These are phyloP conservation scores for Crambe crambe DNA, from an alignment of 37 sponge, comb jelly and placozoan species.

Conservation along the genomic window DNA sequence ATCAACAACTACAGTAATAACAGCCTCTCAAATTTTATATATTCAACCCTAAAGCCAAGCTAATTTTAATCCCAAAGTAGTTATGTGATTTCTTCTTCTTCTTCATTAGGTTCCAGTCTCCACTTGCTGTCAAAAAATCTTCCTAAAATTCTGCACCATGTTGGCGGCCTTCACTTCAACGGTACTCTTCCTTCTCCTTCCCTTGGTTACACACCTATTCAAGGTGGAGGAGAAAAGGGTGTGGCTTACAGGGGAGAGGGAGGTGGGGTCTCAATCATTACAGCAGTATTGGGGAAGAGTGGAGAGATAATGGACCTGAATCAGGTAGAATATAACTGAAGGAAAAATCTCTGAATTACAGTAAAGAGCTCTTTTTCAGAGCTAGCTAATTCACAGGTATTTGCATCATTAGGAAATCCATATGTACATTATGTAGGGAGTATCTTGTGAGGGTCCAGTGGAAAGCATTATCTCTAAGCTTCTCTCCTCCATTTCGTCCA, in stretches of 20 bases:
- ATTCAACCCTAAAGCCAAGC: too few relatives aligned
- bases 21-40: too few relatives aligned
- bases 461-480: slow-evolving; percentile 32
- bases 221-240: not conserved
- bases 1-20: too few relatives aligned
- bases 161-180: slow-evolving; percentile 32
- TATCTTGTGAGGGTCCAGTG: slow-evolving; percentile 53
- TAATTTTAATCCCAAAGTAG: too few relatives aligned
- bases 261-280: slow-evolving; percentile 12
- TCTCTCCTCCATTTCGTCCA: slow-evolving; percentile 13
- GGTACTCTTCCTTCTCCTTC: slow-evolving; percentile 9
- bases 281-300: slow-evolving; percentile 29
- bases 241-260: not conserved
- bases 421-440: too few relatives aligned
- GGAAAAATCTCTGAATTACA: not conserved
- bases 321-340: slow-evolving; percentile 30
- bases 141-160: slow-evolving; percentile 42
- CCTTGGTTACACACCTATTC: not conserved
- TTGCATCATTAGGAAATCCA: too few relatives aligned
- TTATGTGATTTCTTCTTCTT: too few relatives aligned
- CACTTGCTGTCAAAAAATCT: slow-evolving; percentile 30
- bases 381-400: too few relatives aligned
- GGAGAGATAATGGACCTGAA: slow-evolving; percentile 44
- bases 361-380: not conserved
- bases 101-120: slow-evolving; percentile 39